Percentiles rank a stretch among this genome's conserved stretches.
Conservation (phyloP, 30 jellyfish, hydroid and myxozoan genomes). For the Rhopilema esculentum region DNA sequence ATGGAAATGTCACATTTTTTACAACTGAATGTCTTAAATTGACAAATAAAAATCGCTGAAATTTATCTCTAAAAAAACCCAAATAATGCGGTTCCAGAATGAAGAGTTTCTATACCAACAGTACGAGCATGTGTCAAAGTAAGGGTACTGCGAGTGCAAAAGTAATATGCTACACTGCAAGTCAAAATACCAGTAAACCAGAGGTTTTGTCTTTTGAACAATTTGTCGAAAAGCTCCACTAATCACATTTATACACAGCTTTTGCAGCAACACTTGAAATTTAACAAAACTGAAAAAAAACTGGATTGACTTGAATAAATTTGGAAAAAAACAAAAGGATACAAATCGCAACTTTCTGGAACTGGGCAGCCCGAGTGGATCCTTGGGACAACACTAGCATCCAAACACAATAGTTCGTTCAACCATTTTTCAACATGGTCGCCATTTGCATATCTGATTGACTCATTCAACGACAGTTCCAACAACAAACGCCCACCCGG, state of each 20-base stretch:
- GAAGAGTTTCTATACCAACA: too few species aligned
- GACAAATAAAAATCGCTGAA: too few species aligned
- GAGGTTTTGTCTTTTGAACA: too few species aligned
- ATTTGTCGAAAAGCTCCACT: too few species aligned
- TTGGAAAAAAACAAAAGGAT: slow-evolving; percentile 65
- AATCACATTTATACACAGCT: not conserved
- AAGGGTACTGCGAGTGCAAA: too few species aligned
- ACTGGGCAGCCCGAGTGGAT: slow-evolving; percentile 97
- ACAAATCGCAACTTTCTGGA: slow-evolving; percentile 96
- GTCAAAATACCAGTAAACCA: too few species aligned
- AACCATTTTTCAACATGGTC: slow-evolving; percentile 96
- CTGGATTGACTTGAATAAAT: not conserved
- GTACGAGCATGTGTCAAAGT: too few species aligned
- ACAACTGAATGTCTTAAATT: too few species aligned
- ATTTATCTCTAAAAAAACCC: too few species aligned
- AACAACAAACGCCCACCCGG: slow-evolving; percentile 85
- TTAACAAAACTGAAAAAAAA: not conserved
- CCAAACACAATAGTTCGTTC: slow-evolving; percentile 93
- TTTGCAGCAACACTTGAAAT: not conserved
- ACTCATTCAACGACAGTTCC: slow-evolving; percentile 88
- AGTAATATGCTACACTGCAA: too few species aligned
- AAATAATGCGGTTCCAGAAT: too few species aligned
- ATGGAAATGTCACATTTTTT: too few species aligned
- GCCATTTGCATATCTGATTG: slow-evolving; percentile 94
- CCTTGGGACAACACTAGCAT: slow-evolving; percentile 94